Base-by-base conservation (phyloP, 2,797 vertebrate genomes). In the Chaetophractus vellerosus region DNA sequence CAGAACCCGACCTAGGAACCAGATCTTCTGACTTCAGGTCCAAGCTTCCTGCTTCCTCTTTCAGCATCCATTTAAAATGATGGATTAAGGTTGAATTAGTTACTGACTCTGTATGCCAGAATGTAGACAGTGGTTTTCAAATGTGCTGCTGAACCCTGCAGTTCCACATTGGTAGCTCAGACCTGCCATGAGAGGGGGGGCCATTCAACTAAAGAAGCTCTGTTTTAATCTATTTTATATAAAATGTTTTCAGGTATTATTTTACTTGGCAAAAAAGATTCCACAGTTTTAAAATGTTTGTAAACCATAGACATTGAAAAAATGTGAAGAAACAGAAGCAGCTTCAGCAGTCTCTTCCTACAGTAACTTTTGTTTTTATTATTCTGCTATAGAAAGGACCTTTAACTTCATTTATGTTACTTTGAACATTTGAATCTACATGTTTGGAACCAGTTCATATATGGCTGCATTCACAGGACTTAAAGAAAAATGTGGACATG, bases 381-480 rank as follows among this genome's bases (percentile, higher is more conserved):
- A 24, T n/a, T 64, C 31, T n/a, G 10, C 63, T n/a, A 1, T 28
- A 61, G 26, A 18, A 41, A 71, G 19, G 41, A 38, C 36, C 38
- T 71, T n/a, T 21, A 24, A 11, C 9, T 71, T 71, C 64, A 66
- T 33, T 33, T 33, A 64, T 64, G 64, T 33, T 66, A 66, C 64
- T 66, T 66, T 66, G 16, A 66, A 33, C 6, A 66, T 18, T 18
- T 84, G 86, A 96, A 63, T 68, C 63, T 74, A 87, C 48, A n/a
- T 50, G 85, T 93, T 76, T 95, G 75, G 95, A 95, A 95, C 50
- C 57, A 55, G 33, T 57, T 87, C 68, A 80, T 69, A 95, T 89
- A 91, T 1, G 83, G 52, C n/a, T 93, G 72, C 31, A 95, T 89
- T 94, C 72, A 78, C 2, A 85, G 63, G 55, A 36, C 48, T 69